Base-by-base conservation (phyloP, 2,888 invertebrate genomes). In the Gnatocerus cornutus region DNA sequence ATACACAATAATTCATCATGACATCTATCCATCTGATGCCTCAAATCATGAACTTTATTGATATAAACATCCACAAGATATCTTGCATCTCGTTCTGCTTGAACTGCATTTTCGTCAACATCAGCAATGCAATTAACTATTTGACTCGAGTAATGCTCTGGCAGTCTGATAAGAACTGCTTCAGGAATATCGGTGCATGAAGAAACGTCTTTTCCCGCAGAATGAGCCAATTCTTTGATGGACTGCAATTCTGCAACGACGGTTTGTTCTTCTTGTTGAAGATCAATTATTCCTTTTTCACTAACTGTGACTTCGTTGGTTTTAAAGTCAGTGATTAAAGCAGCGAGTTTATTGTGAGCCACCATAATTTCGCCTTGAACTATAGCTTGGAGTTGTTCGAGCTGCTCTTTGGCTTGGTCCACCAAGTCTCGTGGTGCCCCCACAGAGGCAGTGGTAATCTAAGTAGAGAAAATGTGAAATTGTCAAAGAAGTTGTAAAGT, bases 51-150 rank as follows among this genome's bases (percentile, higher is more conserved):
- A 1, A 10, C 41, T 13, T n/a, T 41, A 12, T 41, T 41, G 6
- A 48, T 48, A 39, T 2, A 12, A 9, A 61, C 10, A 37, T 61
- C 61, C 1, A 48, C 21, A n/a, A 50, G 12, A 52, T 61, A 61
- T 37, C 1, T 33, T 3, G 37, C 16, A 61, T 61, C 48, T 3
- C 9, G 2, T 1, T 10, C 21, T 12, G 33, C 9, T 43, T 10
- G 13, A 1, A 16, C 37, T 4, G 21, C 21, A 21, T 4, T 21
- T 3, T 21, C 21, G 4, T 21, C 21, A 21, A 21, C 21, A 4
- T 21, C 21, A 21, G 1, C 21, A 21, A 21, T 21, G 1, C 21
- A 21, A 1, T 21, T 4, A 21, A 21, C 4, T 4, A 21, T 4
- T 21, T 21, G 2, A n/a, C 21, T 21, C 4, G 4, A 1, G 4